Conservation (phyloP, 2,888 invertebrate genomes). For the Bimastos eiseni region DNA sequence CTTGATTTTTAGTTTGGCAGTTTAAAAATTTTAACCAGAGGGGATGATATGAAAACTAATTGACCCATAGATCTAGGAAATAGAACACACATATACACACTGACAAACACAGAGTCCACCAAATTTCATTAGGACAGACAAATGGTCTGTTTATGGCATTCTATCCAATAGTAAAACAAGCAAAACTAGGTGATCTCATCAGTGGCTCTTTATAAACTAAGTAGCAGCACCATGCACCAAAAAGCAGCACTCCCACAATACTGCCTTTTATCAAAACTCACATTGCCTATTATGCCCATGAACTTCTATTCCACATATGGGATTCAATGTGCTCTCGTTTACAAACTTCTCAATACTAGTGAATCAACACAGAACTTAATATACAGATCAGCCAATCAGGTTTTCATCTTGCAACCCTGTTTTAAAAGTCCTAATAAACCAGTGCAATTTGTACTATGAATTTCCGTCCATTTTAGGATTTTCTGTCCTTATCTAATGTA, state of each 20-base stretch:
- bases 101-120: no score
- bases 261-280: neutral
- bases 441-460: neutral
- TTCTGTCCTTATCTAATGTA: neutral
- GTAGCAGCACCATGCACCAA: neutral
- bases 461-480: neutral
- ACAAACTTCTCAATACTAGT: constrained; percentile 5
- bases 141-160: no score
- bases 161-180: no score
- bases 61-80: no score
- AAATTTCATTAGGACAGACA: no score
- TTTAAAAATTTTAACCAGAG: no score
- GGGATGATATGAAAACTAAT: no score
- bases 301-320: neutral
- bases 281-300: neutral
- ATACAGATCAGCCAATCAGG: neutral
- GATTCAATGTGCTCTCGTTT: neutral
- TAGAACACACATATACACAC: no score
- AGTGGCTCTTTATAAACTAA: no score
- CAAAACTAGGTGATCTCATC: no score
- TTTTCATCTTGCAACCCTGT: neutral
- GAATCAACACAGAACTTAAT: neutral
- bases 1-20: no score
- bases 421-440: neutral
- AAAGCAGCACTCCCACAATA: neutral